Evolutionary conservation across 2,113 vertebrate genomes (phyloP), one percentile per base, ranked within the genome.

Genomic region (Redunca redunca): DNA sequence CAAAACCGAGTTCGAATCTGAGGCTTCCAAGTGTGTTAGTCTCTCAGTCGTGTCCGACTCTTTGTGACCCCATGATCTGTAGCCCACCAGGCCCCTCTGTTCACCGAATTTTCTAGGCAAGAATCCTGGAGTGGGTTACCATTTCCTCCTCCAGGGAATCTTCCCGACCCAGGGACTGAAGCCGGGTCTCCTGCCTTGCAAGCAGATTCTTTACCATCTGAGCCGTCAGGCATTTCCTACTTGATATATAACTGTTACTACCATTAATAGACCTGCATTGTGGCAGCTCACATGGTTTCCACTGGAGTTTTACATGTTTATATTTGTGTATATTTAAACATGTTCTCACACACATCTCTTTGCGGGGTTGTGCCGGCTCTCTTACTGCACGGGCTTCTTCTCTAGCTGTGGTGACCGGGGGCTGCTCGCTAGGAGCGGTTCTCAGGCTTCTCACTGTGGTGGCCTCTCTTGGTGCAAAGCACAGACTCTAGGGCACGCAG

Each of bases 331-430:
- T 40, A 40, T 12, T 40, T 71, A 23, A 3, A 40, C 6, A 71
- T 40, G 6, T 71, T 40, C 19, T 40, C 10, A 23, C 9, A 0
- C 10, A 23, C 67, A 3, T 71, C 67, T 71, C 23, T 36, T 23
- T 71, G n/a, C 19, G 0, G 10, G 36, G n/a, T 2, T 40, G 67
- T 74, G 19, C n/a, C 0, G 19, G 19, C 67, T 40, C n/a, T 36
- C 5, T 23, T 74, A 2, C n/a, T 12, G 1, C 5, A 5, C 2
- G 19, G 5, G 19, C 67, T 23, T 40, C 21, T 40, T 71, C n/a
- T 71, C 67, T 23, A 58, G 57, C 0, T 23, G 67, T 12, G 67
- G n/a, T 11, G 2, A 23, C 10, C 2, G 19, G n/a, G 67, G 5
- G 19, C 19, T 40, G 67, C 36, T 23, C 67, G 12, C n/a, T 40